These are phyloP conservation scores for Zosterops borbonicus DNA, from an alignment of 2,113 vertebrate genomes.

Conservation along the genomic window DNA sequence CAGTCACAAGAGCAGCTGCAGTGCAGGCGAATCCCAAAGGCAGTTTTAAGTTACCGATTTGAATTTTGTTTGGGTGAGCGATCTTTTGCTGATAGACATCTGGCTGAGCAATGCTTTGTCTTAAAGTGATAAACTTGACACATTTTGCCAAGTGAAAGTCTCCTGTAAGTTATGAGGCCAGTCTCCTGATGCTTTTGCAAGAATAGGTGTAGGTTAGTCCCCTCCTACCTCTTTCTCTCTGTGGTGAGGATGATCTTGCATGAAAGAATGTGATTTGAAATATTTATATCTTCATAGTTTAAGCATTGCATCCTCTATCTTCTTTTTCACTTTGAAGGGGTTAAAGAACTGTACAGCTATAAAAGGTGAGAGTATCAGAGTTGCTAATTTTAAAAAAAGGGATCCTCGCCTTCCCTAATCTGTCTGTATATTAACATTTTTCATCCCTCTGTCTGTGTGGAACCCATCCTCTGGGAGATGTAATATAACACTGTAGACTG, in stretches of 20 bases:
- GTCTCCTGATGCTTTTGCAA: neutral
- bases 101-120: neutral
- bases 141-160: neutral
- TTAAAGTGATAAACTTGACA: neutral
- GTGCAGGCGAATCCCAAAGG: neutral
- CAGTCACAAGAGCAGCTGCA: slow-evolving; percentile 14
- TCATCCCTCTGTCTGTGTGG: neutral
- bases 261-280: neutral
- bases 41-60: neutral
- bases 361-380: neutral
- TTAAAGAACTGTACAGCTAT: neutral
- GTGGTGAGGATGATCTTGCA: fast-evolving
- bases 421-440: neutral
- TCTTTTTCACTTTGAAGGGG: neutral
- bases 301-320: neutral
- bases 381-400: neutral
- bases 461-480: neutral
- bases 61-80: neutral
- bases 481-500: neutral
- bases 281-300: neutral
- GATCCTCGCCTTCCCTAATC: neutral
- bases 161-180: neutral
- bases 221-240: neutral
- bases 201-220: neutral
- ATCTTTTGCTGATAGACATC: neutral